Percentiles rank a stretch among this genome's conserved stretches.
phyloP scores from a whole-genome alignment of 2,113 vertebrate genomes.

The Trinectes maculatus region DNA sequence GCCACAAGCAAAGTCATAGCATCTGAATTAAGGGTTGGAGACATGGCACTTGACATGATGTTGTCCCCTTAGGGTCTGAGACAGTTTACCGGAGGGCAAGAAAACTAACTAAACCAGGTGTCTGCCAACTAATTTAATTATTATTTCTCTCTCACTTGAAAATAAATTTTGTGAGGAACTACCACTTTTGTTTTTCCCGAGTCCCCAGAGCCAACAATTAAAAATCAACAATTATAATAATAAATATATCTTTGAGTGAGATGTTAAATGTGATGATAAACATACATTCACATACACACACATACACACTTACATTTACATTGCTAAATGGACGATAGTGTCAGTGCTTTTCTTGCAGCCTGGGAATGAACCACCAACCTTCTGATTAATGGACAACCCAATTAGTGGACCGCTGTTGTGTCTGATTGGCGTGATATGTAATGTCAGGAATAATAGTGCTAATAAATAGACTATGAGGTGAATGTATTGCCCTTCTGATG shows the following conservation, averaged over 20 bases:
- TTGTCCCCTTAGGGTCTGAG: conserved; percentile 56
- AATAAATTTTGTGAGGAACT: neutral
- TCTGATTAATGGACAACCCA: neutral
- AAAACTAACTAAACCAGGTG: conserved; percentile 37
- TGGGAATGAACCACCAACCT: neutral
- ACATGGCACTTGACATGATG: conserved; percentile 60
- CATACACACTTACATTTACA: no score
- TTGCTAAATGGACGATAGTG: no score
- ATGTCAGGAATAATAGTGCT: conserved; percentile 27
- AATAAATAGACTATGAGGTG: conserved; percentile 58
- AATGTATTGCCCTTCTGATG: conserved; percentile 38
- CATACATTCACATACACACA: neutral
- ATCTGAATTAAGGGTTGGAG: conserved; percentile 55
- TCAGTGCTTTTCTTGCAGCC: neutral
- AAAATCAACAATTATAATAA: no score
- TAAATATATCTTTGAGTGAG: no score
- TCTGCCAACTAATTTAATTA: conserved; percentile 46
- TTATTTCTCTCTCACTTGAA: conserved; percentile 33
- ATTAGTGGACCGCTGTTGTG: neutral
- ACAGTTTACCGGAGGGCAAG: conserved; percentile 58
- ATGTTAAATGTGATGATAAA: no score
- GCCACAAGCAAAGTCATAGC: conserved; percentile 63
- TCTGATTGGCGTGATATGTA: neutral
- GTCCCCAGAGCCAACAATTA: no score
- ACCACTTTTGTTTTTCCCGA: no score